Evolutionary conservation across 2,797 vertebrate genomes (phyloP).

Genomic region (Petrocephalus schoutedeni): DNA sequence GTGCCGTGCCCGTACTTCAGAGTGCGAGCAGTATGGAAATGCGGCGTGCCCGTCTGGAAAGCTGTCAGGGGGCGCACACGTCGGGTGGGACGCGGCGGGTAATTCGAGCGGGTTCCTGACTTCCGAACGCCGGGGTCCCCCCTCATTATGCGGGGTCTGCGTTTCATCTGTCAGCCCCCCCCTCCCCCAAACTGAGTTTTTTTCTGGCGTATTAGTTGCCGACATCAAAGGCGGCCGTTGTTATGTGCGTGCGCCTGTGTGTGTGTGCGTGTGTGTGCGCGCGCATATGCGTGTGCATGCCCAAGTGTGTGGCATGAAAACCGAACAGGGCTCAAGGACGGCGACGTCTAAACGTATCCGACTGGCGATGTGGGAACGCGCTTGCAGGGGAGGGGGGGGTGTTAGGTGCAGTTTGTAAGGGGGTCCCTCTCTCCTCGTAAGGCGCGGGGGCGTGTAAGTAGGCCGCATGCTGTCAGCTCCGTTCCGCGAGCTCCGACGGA

Average conservation of each 20-base stretch:
- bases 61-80: constrained; percentile 71
- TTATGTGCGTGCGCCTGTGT: constrained; percentile 23
- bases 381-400: constrained; percentile 25
- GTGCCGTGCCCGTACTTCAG: constrained; percentile 69
- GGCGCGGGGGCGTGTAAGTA: constrained; percentile 37
- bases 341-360: constrained; percentile 50
- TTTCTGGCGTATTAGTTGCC: constrained; percentile 69
- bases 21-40: constrained; percentile 70
- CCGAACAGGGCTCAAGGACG: constrained; percentile 39
- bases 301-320: constrained; percentile 15
- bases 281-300: constrained; percentile 15
- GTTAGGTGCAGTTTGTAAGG: constrained; percentile 35
- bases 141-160: constrained; percentile 71
- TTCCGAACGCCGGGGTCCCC: constrained; percentile 68
- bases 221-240: constrained; percentile 61
- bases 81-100: constrained; percentile 66
- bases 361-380: constrained; percentile 33
- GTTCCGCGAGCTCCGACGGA: constrained; percentile 28
- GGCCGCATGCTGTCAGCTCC: constrained; percentile 34
- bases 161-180: constrained; percentile 69
- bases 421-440: constrained; percentile 42
- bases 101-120: constrained; percentile 73
- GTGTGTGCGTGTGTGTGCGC: background rate
- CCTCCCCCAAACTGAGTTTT: constrained; percentile 66
- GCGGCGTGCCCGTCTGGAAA: constrained; percentile 70